Percentiles rank a stretch among this genome's conserved stretches.
phyloP scores from a whole-genome alignment of 2,113 vertebrate species.

The Antidorcas marsupialis region DNA sequence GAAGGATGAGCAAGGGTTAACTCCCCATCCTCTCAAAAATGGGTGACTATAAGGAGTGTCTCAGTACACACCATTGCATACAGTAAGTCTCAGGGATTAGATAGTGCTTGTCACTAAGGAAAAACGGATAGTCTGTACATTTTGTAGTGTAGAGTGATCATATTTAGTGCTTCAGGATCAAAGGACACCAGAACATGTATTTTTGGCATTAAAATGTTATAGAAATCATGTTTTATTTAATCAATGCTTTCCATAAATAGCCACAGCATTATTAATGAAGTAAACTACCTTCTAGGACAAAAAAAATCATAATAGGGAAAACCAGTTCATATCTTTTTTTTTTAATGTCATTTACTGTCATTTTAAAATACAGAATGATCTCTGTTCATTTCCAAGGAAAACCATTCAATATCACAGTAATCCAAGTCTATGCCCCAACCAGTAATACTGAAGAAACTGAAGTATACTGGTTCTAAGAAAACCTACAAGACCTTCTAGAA shows the following conservation, averaged over 20 bases:
- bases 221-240: not conserved
- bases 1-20: not conserved
- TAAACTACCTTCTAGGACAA: not conserved
- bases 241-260: not conserved
- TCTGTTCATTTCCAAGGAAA: too few relatives aligned
- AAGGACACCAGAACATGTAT: not conserved
- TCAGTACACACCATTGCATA: accelerated
- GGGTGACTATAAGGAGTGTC: not conserved
- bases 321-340: not conserved
- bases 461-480: too few relatives aligned
- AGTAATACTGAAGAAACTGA: too few relatives aligned
- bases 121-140: not conserved
- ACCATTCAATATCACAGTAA: too few relatives aligned
- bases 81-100: not conserved
- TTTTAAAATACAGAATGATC: not conserved
- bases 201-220: not conserved
- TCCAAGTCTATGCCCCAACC: too few relatives aligned
- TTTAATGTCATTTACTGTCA: not conserved
- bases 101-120: not conserved
- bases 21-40: not conserved
- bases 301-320: not conserved
- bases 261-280: not conserved
- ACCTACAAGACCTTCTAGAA: too few relatives aligned
- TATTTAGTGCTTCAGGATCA: not conserved
- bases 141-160: not conserved